A percentile compares a stretch with the other conserved stretches of the same genome.
Evolutionary conservation across 2,113 vertebrate species (phyloP).

Genomic region (Sander vitreus): DNA sequence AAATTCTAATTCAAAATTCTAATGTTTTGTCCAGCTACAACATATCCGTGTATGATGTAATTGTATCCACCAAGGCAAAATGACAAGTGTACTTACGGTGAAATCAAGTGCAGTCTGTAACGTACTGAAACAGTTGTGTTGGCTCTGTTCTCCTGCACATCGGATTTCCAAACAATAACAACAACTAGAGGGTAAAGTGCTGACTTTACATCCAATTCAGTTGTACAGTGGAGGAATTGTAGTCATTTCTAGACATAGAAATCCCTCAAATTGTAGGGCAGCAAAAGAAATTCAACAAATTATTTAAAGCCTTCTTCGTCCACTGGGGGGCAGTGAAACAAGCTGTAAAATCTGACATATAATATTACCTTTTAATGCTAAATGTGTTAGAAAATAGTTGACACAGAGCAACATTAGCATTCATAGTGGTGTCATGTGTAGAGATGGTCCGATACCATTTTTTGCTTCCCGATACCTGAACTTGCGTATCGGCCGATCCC

Average conservation of each 20-base stretch:
- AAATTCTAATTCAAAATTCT: not conserved
- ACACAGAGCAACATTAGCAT: no score
- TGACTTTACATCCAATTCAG: not conserved
- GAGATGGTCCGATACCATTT: no score
- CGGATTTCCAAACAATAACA: not conserved
- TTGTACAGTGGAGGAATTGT: not conserved
- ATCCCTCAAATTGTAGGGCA: no score
- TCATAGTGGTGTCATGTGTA: no score
- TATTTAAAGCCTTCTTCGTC: no score
- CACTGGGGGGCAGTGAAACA: not conserved
- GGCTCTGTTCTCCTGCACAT: not conserved
- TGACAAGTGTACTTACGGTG: not conserved
- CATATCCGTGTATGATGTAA: not conserved
- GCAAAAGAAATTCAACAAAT: no score
- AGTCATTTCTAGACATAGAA: no score
- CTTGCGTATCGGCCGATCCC: no score
- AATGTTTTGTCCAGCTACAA: not conserved
- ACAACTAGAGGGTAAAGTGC: not conserved
- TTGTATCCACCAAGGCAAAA: slow-evolving; percentile 1
- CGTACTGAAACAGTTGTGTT: not conserved
- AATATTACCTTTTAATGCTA: not conserved
- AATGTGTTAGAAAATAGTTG: not conserved
- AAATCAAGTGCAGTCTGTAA: not conserved
- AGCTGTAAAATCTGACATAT: not conserved
- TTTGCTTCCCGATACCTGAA: no score